These are phyloP conservation scores for Channa maculata DNA, from an alignment of 2,113 vertebrate genomes.

Conservation along the genomic window DNA sequence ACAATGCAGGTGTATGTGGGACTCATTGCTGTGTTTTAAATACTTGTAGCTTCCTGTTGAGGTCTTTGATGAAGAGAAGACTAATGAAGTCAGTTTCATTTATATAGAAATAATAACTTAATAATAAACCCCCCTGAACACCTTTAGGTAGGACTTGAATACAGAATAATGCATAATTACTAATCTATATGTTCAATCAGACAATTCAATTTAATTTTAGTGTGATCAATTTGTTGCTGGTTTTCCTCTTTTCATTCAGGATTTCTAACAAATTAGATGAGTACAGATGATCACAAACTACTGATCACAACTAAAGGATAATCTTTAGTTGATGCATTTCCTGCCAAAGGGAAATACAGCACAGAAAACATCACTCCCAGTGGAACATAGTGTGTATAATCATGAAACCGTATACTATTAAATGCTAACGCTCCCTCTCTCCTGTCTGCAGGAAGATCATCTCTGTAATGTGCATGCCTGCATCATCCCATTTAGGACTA, in stretches of 20 bases:
- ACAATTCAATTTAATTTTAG: too few species aligned
- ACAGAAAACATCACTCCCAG: neutral
- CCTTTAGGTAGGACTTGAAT: too few species aligned
- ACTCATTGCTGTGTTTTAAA: neutral
- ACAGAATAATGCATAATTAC: too few species aligned
- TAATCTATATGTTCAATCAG: too few species aligned
- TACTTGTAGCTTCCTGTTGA: neutral
- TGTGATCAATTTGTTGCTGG: too few species aligned
- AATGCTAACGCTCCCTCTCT: conserved; percentile 19
- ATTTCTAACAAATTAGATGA: too few species aligned
- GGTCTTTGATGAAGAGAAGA: neutral
- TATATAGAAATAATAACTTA: too few species aligned
- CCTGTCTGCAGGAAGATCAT: conserved; percentile 15
- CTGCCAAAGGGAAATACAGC: neutral
- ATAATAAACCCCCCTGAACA: too few species aligned
- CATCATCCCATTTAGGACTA: conserved; percentile 47
- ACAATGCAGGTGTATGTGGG: conserved; percentile 12
- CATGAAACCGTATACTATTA: conserved; percentile 13
- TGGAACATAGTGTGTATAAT: neutral
- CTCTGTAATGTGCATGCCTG: conserved; percentile 10
- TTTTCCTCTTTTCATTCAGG: too few species aligned
- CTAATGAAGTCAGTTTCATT: too few species aligned
- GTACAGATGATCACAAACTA: too few species aligned
- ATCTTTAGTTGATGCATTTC: neutral
- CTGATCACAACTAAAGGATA: too few species aligned